phyloP scores from a whole-genome alignment of 2,797 vertebrate species.

The Meriones psammophilus region DNA sequence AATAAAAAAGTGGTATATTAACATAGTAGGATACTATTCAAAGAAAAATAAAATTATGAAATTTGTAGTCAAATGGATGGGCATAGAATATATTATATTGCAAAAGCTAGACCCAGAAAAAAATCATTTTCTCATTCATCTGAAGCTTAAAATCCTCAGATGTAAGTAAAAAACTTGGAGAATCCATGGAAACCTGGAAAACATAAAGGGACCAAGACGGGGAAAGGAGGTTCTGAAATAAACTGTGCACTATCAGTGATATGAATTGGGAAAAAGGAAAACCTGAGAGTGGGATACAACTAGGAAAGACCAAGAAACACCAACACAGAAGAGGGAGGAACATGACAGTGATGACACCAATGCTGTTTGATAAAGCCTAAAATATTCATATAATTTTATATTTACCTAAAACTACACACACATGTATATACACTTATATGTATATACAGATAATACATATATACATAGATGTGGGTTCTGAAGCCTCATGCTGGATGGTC shows the following conservation, averaged over 20 bases:
- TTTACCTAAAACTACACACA: not conserved
- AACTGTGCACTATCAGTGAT: not conserved
- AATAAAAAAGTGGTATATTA: not conserved
- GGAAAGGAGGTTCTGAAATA: not conserved
- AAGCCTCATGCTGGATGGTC: too few relatives aligned
- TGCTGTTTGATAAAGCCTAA: not conserved
- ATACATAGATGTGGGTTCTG: not conserved
- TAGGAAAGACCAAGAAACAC: not conserved
- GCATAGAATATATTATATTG: not conserved
- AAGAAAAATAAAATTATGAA: not conserved
- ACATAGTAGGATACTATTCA: not conserved
- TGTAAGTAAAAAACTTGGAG: too few relatives aligned
- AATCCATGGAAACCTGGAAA: not conserved
- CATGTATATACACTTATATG: not conserved
- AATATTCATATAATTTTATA: not conserved
- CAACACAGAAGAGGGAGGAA: not conserved
- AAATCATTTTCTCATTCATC: not conserved
- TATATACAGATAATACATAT: not conserved
- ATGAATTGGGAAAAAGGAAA: not conserved
- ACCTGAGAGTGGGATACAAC: not conserved
- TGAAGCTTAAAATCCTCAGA: not conserved
- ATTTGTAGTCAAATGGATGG: not conserved
- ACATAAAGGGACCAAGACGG: not conserved
- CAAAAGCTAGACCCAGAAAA: not conserved
- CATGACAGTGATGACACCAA: not conserved